Evolutionary conservation across 2,113 vertebrate genomes (phyloP), one percentile per base, ranked within the genome.

Genomic region (Sarotherodon lohbergeri): DNA sequence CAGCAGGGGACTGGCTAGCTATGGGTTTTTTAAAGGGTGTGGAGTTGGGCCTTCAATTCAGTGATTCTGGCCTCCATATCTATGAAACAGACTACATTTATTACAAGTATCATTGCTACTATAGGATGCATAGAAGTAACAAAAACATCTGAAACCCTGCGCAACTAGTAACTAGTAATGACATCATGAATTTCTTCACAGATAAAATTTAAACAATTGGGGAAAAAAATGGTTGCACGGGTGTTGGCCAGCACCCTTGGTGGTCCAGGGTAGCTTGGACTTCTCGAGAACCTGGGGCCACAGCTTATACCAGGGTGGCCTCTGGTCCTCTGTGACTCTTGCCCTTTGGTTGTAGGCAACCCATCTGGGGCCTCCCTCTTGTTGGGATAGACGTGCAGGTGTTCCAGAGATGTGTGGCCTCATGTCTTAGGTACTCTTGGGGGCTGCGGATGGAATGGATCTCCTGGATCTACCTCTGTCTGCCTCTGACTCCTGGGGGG

Each of bases 241-340:
- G 13, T 4, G 1, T 56, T 56, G 22, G 22, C 50, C 19, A 9
- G 3, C 11, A 24, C 54, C 11, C 54, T 7, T 56, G 1, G 54
- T 56, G 22, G 0, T 56, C 11, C 22, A 56, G 22, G 22, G 22
- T 56, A 7, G 54, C 22, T 56, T 4, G 2, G 54, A 56, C 22
- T 16, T 52, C 50, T 52, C 5, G 17, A 9, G 50, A 19, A 52
- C 50, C 22, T 24, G 54, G 11, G 22, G 22, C 54, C 54, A 56
- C 1, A 0, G 54, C 54, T 24, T 24, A 55, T 55, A 24, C 54
- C 54, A 55, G 5, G n/a, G n/a, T 56, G 11, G 0, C 54, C 1
- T 56, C 54, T 56, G 1, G 54, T 56, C 54, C 54, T 56, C 22
- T 56, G 22, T 56, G 22, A 56, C 54, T 56, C 54, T 56, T 24